A percentile compares a stretch with the other conserved stretches of the same genome.
phyloP scores from a whole-genome alignment of 2,888 invertebrate genomes.

The Calephelis perditalis region DNA sequence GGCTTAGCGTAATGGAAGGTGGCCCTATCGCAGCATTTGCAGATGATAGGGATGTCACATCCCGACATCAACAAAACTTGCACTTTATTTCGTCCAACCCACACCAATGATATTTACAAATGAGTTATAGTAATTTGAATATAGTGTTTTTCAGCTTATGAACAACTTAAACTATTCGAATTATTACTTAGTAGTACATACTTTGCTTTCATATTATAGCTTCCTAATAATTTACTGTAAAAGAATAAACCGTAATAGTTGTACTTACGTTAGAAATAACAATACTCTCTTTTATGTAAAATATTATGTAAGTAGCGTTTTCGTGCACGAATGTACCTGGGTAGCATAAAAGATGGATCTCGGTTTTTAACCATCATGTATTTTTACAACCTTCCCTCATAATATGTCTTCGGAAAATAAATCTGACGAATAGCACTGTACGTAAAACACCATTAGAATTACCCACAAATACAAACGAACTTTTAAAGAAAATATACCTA shows the following conservation, averaged over 20 bases:
- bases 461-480: conserved; percentile 11
- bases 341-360: conserved; percentile 3
- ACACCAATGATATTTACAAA: no score
- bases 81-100: no score
- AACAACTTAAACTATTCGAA: no score
- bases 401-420: conserved; percentile 5
- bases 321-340: conserved; percentile 11
- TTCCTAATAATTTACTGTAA: conserved; percentile 1
- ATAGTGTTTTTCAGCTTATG: no score
- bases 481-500: conserved; percentile 11
- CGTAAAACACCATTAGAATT: conserved; percentile 13
- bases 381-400: conserved; percentile 12
- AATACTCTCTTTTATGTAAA: neutral
- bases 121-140: no score
- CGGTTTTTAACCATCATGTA: conserved; percentile 1
- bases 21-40: no score
- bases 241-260: neutral
- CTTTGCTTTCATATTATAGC: neutral
- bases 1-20: no score
- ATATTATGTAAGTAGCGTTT: neutral
- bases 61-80: no score
- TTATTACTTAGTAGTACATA: no score
- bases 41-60: no score
- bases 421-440: conserved; percentile 14
- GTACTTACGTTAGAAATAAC: neutral